Conservation (phyloP, 2,113 vertebrate genomes). For the Microcebus griseorufus region DNA sequence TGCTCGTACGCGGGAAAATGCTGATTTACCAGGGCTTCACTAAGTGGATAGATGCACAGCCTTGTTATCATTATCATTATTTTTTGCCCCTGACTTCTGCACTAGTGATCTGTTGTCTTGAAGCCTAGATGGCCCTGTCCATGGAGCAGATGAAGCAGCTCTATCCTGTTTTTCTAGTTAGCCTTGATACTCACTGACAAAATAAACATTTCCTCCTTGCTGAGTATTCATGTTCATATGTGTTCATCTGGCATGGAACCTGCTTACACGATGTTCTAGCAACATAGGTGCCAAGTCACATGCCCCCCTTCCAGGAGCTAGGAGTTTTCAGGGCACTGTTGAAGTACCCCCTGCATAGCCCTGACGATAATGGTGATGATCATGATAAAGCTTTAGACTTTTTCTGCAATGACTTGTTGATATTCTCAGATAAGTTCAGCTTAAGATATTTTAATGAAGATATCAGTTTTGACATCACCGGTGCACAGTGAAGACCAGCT, state of each 20-base stretch:
- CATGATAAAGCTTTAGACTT: background rate
- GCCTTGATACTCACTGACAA: background rate
- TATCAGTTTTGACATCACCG: background rate
- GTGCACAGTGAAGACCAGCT: background rate
- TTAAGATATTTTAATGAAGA: background rate
- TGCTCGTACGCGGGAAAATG: background rate
- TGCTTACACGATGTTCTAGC: background rate
- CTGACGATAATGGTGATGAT: background rate
- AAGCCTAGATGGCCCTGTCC: background rate
- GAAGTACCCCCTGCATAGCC: background rate
- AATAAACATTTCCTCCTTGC: background rate
- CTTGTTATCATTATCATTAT: background rate
- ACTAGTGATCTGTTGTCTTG: background rate
- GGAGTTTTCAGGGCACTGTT: background rate
- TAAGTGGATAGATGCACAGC: background rate
- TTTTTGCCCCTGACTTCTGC: background rate
- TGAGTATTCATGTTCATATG: constrained; percentile 2
- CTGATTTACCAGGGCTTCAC: background rate
- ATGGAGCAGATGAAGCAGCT: background rate
- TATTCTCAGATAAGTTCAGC: background rate
- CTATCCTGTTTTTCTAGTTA: background rate
- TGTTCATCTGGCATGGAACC: constrained; percentile 26
- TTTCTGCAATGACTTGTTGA: background rate
- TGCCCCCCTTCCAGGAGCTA: background rate
- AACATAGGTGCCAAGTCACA: constrained; percentile 40